phyloP scores from a whole-genome alignment of 2,888 invertebrate species.

The Trissoscelio sp. region DNA sequence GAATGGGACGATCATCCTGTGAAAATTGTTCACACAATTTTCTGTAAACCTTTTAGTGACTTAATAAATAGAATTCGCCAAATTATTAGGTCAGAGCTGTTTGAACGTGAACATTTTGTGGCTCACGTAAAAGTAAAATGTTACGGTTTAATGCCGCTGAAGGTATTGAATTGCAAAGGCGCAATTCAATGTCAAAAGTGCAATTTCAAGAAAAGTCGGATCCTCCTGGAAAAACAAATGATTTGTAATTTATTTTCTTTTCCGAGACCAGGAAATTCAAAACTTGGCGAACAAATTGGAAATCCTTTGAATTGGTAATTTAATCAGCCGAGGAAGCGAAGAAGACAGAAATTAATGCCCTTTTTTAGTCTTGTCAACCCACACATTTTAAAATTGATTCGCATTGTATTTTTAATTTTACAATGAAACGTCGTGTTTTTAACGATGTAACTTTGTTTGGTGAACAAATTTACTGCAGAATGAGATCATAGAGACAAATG shows the following conservation, averaged over 20 bases:
- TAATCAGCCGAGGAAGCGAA: neutral
- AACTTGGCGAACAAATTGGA: constrained; percentile 17
- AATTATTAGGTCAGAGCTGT: neutral
- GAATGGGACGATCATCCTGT: too few species aligned
- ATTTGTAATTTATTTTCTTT: constrained; percentile 30
- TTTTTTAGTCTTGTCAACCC: too few species aligned
- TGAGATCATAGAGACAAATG: constrained; percentile 3
- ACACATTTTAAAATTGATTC: too few species aligned
- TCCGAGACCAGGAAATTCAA: constrained; percentile 12
- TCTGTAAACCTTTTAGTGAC: too few species aligned
- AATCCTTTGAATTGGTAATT: constrained; percentile 31
- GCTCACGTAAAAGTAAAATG: neutral
- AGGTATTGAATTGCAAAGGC: neutral
- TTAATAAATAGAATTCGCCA: too few species aligned
- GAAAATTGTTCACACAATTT: too few species aligned
- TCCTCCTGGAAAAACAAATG: constrained; percentile 3
- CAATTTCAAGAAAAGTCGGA: constrained; percentile 5
- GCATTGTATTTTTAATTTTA: neutral
- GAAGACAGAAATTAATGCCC: neutral
- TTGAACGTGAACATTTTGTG: neutral
- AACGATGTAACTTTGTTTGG: constrained; percentile 8
- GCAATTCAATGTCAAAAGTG: constrained; percentile 12
- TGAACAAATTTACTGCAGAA: constrained; percentile 12
- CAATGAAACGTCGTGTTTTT: neutral
- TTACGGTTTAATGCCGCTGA: neutral